These are phyloP conservation scores for Xestia ashworthii DNA, from an alignment of 2,888 invertebrate genomes.

Conservation along the genomic window DNA sequence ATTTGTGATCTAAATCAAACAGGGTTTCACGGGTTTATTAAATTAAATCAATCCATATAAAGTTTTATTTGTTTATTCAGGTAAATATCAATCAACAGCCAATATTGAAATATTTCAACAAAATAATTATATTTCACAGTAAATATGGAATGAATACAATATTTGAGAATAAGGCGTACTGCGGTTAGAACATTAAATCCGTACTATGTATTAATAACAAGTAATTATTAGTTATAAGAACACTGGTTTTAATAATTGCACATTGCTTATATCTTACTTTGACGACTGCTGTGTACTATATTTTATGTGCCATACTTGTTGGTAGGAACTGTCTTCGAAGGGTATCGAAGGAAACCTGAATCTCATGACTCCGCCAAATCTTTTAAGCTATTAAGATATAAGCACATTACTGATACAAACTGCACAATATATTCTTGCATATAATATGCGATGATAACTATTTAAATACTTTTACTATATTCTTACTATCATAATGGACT, in stretches of 20 bases:
- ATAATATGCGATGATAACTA: constrained; percentile 19
- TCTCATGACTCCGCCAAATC: not conserved
- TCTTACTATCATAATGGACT: constrained; percentile 43
- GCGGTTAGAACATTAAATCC: constrained; percentile 41
- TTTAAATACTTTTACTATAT: not conserved
- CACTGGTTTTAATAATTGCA: constrained; percentile 30
- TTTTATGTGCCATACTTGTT: not conserved
- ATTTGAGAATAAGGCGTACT: constrained; percentile 60
- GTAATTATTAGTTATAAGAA: constrained; percentile 42
- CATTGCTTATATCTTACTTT: constrained; percentile 26
- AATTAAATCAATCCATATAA: not conserved
- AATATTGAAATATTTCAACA: constrained; percentile 72
- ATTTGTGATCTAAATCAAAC: not conserved
- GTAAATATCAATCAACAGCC: constrained; percentile 74
- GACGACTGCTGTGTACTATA: not conserved
- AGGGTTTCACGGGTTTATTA: not conserved
- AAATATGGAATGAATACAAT: constrained; percentile 48
- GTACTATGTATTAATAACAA: constrained; percentile 46
- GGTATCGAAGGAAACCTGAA: not conserved
- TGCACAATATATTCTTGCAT: constrained; percentile 7
- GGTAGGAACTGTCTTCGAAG: constrained; percentile 16
- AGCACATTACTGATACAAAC: constrained; percentile 26
- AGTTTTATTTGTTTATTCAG: constrained; percentile 62
- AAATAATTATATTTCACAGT: constrained; percentile 64
- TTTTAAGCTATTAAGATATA: constrained; percentile 9